A percentile compares a stretch with the other conserved stretches of the same genome.
phyloP scores from a whole-genome alignment of 2,113 vertebrate species.

The Hipposideros armiger region DNA sequence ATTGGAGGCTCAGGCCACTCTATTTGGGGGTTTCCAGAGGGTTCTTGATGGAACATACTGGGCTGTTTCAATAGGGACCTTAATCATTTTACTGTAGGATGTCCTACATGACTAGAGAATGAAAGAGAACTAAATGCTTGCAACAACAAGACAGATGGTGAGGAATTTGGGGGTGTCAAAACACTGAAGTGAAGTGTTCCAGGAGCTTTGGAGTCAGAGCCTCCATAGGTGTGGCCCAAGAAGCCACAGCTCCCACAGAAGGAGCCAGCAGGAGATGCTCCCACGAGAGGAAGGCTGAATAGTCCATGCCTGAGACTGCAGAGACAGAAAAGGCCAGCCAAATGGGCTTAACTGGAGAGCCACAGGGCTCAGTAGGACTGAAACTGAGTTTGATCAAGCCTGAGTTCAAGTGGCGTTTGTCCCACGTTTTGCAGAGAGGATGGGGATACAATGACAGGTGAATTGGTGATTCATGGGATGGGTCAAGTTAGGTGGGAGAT shows the following conservation, averaged over 20 bases:
- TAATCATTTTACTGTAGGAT: neutral
- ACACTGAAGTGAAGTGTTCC: neutral
- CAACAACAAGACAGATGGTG: neutral
- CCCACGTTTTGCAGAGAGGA: neutral
- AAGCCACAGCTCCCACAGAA: neutral
- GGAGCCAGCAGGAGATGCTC: too few relatives aligned
- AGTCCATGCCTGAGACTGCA: neutral
- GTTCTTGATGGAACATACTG: neutral
- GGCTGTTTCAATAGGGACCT: neutral
- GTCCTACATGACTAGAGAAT: neutral
- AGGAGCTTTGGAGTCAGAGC: neutral
- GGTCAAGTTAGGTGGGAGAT: neutral
- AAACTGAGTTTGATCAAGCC: neutral
- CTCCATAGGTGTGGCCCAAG: neutral
- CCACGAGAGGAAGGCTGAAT: neutral
- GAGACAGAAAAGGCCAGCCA: neutral
- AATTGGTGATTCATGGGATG: neutral
- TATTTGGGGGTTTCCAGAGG: neutral
- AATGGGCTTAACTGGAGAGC: too few relatives aligned
- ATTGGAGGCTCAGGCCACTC: neutral
- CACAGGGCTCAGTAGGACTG: neutral
- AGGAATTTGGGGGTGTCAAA: neutral
- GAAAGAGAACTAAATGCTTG: neutral
- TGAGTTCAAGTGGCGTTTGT: neutral
- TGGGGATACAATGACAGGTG: neutral